Evolutionary conservation across 2,113 vertebrate genomes (phyloP).

Genomic region (Choloepus hoffmanni): DNA sequence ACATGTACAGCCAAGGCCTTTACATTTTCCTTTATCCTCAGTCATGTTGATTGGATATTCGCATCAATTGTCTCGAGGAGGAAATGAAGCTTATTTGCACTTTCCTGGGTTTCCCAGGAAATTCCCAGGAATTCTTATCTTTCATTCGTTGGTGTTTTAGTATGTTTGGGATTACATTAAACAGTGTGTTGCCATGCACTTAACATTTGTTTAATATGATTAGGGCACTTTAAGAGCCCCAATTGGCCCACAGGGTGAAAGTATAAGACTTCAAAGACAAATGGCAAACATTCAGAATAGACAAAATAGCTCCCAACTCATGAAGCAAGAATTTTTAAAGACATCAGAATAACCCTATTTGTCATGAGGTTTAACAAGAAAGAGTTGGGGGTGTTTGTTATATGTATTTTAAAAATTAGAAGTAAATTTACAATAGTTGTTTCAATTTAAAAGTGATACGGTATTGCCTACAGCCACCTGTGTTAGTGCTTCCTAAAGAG

Average conservation of each 20-base stretch:
- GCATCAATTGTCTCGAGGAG: conserved; percentile 81
- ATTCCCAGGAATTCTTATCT: conserved; percentile 81
- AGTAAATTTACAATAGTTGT: neutral
- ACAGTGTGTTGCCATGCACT: conserved; percentile 79
- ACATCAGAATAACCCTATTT: neutral
- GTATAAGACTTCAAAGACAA: neutral
- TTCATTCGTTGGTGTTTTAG: conserved; percentile 82
- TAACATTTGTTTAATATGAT: conserved; percentile 67
- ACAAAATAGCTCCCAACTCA: neutral
- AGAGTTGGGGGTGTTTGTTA: neutral
- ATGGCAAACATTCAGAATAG: neutral
- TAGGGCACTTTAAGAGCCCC: neutral
- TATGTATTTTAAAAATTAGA: neutral
- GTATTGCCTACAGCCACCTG: neutral
- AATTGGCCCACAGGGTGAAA: conserved; percentile 37
- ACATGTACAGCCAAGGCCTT: conserved; percentile 45
- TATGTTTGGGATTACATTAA: conserved; percentile 78
- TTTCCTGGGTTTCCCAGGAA: conserved; percentile 83
- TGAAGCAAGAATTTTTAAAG: neutral
- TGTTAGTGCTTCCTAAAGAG: neutral
- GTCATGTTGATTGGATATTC: conserved; percentile 78
- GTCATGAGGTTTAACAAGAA: neutral
- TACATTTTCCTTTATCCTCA: conserved; percentile 39
- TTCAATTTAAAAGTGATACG: neutral
- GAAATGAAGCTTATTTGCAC: conserved; percentile 86